Evolutionary conservation across 2,888 invertebrate species (phyloP), one percentile per base, ranked within the genome.

Genomic region (Acrobasis repandana): DNA sequence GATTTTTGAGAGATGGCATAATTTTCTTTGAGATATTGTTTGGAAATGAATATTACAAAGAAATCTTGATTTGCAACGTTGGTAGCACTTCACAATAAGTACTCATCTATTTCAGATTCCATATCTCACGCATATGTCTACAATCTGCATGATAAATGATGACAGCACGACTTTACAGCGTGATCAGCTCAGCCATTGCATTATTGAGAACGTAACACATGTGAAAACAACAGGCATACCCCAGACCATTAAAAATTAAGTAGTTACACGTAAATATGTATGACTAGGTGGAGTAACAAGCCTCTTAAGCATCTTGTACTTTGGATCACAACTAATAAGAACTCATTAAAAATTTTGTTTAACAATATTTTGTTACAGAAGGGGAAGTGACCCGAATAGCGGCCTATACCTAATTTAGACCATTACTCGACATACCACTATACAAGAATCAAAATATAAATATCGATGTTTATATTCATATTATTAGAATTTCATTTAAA

Each of bases 131-230:
- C 38, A 38, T 38, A 11, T 38, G 18, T 16, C 48, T 18, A 10
- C 48, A 48, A 48, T 48, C 48, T 48, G 48, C 48, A 48, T 48
- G 48, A 48, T 48, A 48, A 48, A 16, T 46, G 46, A 46, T 28
- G 8, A 28, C 28, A 38, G 2, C 38, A 38, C 38, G 38, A 38
- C 38, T 38, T 10, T 1, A 2, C 11, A 11, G 11, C 38, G 38
- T 38, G 38, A 8, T 38, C 38, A 14, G 10, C 4, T 14, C 14
- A 38, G 38, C 11, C 38, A 38, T 38, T 6, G n/a, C 43, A 43
- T n/a, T 43, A 43, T 43, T 10, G 14, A 11, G 43, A 43, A 43
- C 2, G 4, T 5, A 1, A n/a, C 38, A 38, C 38, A 38, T 38
- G 38, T 38, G 2, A 43, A 43, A 43, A 43, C 43, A 11, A 2